These are phyloP conservation scores for Euplexia lucipara DNA, from an alignment of 2,888 invertebrate genomes.

Conservation along the genomic window DNA sequence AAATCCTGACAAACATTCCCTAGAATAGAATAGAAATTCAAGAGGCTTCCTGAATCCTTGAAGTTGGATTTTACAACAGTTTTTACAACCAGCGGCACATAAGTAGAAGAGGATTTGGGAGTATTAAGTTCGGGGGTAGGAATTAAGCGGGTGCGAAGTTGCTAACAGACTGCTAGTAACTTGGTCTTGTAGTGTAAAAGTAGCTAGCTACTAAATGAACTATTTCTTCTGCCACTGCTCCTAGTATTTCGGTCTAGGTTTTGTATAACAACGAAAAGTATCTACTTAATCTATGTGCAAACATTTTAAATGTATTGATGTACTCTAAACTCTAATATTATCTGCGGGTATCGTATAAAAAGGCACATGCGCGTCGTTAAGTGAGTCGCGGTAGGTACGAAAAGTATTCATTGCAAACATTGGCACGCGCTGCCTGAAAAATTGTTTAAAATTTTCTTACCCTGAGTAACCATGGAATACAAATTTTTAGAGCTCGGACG, in stretches of 20 bases:
- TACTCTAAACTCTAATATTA: slow-evolving; percentile 44
- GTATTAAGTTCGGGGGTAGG: slow-evolving; percentile 29
- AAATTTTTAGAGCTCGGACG: slow-evolving; percentile 61
- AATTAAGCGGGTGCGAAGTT: slow-evolving; percentile 39
- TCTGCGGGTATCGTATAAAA: slow-evolving; percentile 39
- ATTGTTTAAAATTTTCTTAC: slow-evolving; percentile 77
- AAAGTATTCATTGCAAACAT: slow-evolving; percentile 74
- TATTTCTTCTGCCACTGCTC: neutral
- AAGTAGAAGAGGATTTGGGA: slow-evolving; percentile 41
- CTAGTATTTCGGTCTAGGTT: neutral
- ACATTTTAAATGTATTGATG: slow-evolving; percentile 31
- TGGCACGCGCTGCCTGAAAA: slow-evolving; percentile 76
- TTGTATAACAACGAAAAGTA: neutral
- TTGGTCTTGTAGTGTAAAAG: slow-evolving; percentile 20
- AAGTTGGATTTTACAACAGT: slow-evolving; percentile 29
- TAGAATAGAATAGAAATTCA: too few relatives aligned
- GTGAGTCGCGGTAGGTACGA: slow-evolving; percentile 46
- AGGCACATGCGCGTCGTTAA: slow-evolving; percentile 73
- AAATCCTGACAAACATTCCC: too few relatives aligned
- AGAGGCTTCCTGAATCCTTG: neutral
- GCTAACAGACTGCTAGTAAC: slow-evolving; percentile 31
- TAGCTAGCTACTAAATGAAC: slow-evolving; percentile 16
- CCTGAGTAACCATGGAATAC: slow-evolving; percentile 29
- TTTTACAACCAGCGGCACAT: slow-evolving; percentile 32
- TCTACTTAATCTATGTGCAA: neutral